Evolutionary conservation across 1,140 invertebrate species (phyloP), one percentile per base, ranked within the genome.

Genomic region (Sminthurides bifidus): DNA sequence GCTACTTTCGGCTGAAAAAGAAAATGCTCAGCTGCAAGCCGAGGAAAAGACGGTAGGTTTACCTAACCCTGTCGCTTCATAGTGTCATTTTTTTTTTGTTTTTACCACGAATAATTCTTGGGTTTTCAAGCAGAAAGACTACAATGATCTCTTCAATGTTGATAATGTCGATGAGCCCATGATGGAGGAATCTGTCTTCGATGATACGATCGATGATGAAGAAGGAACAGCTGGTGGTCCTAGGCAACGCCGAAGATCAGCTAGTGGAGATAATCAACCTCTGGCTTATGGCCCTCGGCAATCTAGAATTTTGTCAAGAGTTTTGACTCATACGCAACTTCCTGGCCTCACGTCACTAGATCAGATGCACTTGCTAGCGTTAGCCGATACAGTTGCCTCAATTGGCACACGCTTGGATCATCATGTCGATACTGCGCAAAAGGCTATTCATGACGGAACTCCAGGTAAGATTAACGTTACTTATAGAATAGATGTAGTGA

Each of bases 301-400:
- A 75, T 79, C 81, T 51, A 74, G 83, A 48, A 73, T 88, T 0
- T 72, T 97, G 8, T 91, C 90, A 0, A 79, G 90, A 2, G 76
- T 97, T 19, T 74, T 98, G 12, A 97, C 93, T 0, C 92, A 97
- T 70, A 93, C 89, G 1, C 93, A 97, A 72, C 74, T 99, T 19
- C 95, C 95, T 1, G 94, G 94, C 0, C 74, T 99, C 3, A 95
- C 92, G 2, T 94, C 90, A 68, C 77, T 98, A 23, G 96, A 99
- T 73, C 96, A 99, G 71, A 98, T 99, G 93, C 95, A 99, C 74
- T 74, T 99, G 26, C 72, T 99, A 8, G 95, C 95, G 4, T 70
- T 99, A 21, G 94, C 94, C 23, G 95, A 99, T 66, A 98, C 96
- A 0, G 92, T 99, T 0, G 92, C 92, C 0, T 92, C 88, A 0